These are phyloP conservation scores for Fopius arisanus DNA, from an alignment of 1,140 invertebrate species.

Conservation along the genomic window DNA sequence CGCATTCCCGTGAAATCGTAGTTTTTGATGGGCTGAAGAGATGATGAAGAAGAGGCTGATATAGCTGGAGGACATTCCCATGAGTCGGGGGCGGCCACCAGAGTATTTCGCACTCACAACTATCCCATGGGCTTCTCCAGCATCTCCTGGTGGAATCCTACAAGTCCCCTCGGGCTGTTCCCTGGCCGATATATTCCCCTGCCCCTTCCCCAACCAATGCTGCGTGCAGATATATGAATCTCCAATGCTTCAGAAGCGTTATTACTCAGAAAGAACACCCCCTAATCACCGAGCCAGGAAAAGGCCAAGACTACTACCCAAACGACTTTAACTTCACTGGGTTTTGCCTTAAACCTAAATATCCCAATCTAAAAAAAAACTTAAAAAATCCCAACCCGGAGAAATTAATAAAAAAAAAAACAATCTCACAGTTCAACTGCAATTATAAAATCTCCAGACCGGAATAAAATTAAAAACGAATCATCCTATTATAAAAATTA, in stretches of 20 bases:
- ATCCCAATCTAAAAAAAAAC: not conserved
- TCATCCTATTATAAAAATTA: not conserved
- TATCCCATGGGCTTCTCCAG: constrained; percentile 31
- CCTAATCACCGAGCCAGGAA: constrained; percentile 40
- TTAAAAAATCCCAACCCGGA: too few species aligned
- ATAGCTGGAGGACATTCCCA: constrained; percentile 57
- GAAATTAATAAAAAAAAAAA: not conserved
- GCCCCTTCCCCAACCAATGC: not conserved
- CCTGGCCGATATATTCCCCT: constrained; percentile 18
- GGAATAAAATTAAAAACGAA: not conserved
- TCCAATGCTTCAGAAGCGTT: constrained; percentile 41
- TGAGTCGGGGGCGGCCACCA: constrained; percentile 57
- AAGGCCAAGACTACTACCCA: not conserved
- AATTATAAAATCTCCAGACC: not conserved
- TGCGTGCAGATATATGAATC: constrained; percentile 44
- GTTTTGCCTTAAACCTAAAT: not conserved
- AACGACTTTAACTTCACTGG: not conserved
- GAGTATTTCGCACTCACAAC: constrained; percentile 35
- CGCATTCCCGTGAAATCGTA: constrained; percentile 30
- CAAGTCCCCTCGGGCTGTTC: constrained; percentile 13
- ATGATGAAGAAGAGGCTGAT: constrained; percentile 24
- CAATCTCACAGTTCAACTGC: not conserved
- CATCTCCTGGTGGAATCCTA: constrained; percentile 30
- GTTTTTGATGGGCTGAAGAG: constrained; percentile 10
- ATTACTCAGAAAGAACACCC: constrained; percentile 41